Evolutionary conservation across 2,113 vertebrate species (phyloP).

Genomic region (Ctenodactylus gundi): DNA sequence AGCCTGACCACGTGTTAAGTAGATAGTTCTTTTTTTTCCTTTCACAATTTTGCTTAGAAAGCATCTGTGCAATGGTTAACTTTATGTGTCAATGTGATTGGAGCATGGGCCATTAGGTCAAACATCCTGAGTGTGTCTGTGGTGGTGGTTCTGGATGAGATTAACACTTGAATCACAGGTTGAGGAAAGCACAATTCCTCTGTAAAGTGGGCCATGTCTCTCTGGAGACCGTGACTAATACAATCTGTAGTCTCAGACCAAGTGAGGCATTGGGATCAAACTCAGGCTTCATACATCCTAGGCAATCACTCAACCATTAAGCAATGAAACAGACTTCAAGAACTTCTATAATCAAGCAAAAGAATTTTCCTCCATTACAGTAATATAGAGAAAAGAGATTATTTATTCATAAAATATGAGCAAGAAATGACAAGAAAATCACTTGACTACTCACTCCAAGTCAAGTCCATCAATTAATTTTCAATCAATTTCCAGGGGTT

Average conservation of each 20-base stretch:
- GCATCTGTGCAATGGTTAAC: background rate
- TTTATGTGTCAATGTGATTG: background rate
- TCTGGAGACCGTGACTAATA: background rate
- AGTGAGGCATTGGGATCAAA: background rate
- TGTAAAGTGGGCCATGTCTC: background rate
- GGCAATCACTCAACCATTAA: background rate
- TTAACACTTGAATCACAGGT: background rate
- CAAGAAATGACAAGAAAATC: background rate
- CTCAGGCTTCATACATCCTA: background rate
- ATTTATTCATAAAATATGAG: background rate
- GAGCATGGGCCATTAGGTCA: background rate
- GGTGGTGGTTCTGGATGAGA: background rate
- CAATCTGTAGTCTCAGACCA: background rate
- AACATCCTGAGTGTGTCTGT: background rate
- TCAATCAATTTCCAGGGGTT: background rate
- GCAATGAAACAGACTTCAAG: background rate
- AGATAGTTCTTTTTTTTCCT: background rate
- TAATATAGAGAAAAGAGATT: conserved; percentile 13
- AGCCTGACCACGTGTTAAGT: background rate
- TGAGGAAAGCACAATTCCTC: background rate
- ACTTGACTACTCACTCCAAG: background rate
- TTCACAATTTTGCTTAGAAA: conserved; percentile 36
- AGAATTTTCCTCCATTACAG: conserved; percentile 22
- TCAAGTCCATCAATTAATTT: background rate
- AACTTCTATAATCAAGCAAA: background rate